Evolutionary conservation across 2,797 vertebrate genomes (phyloP), one percentile per base, ranked within the genome.

Genomic region (Arrhamphus sclerolepis): DNA sequence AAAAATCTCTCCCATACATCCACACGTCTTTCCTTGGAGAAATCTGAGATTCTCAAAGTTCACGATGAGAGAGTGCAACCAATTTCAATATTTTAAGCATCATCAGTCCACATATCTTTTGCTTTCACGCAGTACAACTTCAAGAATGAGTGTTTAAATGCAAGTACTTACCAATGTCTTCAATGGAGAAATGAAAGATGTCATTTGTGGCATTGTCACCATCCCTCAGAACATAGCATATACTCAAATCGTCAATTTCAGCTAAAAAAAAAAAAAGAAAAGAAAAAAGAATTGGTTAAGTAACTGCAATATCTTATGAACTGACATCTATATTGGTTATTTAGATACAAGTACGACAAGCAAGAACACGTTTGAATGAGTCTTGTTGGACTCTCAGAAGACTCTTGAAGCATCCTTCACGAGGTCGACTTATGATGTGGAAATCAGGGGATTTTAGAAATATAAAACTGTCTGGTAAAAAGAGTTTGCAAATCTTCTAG

Each of bases 201-300:
- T 99, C 97, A 77, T 92, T 96, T n/a, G 95, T 95, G 18, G 94
- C 92, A 18, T 93, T 95, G 60, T 89, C 84, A 14, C 93, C 89
- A 1, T 93, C 90, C 78, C 80, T 93, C 84, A 99, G 92, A 67
- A 97, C 79, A 38, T 98, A 99, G 85, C 96, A 98, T 83, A 99
- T 92, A 81, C 92, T 96, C 96, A 97, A 94, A 66, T 98, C 95
- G 58, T 98, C 92, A 29, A 99, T 93, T 82, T 98, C 96, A 82
- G 94, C 97, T 99, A 86, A 57, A 85, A 84, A 74, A 63, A 73
- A 92, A 24, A 81, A 53, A n/a, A n/a, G n/a, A n/a, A 1, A 26
- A 28, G 29, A 5, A 29, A 29, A 11, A 38, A 13, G 34, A 65
- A 48, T 40, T 51, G 44, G 17, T 48, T 80, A 28, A 79, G 67